A percentile compares a stretch with the other conserved stretches of the same genome.
These are phyloP conservation scores for Graptemys geographica DNA, from an alignment of 2,797 vertebrate species.

Conservation along the genomic window DNA sequence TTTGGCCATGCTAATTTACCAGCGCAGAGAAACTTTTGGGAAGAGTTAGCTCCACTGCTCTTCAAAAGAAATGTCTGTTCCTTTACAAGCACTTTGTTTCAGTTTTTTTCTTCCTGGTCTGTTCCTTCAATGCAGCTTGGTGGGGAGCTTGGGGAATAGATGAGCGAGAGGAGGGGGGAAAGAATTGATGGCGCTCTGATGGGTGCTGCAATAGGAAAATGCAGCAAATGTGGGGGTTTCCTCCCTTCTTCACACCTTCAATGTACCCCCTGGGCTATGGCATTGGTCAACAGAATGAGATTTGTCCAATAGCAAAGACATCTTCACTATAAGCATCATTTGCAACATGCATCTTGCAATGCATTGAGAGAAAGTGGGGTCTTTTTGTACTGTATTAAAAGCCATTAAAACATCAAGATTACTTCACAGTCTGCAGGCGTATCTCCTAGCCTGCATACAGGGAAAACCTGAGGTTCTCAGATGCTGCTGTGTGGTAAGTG, in stretches of 20 bases:
- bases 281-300: neutral
- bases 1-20: neutral
- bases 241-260: neutral
- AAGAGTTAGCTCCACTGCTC: neutral
- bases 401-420: neutral
- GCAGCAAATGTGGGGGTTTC: neutral
- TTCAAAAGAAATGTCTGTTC: neutral
- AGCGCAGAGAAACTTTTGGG: neutral
- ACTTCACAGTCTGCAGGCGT: neutral
- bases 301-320: neutral
- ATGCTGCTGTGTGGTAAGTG: neutral
- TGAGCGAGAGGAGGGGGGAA: neutral
- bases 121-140: rapidly evolving
- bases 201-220: neutral
- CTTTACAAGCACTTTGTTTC: neutral
- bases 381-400: neutral
- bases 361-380: neutral
- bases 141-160: neutral
- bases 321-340: neutral
- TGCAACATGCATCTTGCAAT: neutral
- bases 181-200: neutral
- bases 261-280: neutral
- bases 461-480: neutral
- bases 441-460: neutral
- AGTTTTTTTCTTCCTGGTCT: neutral